Evolutionary conservation across 2,113 vertebrate species (phyloP), one percentile per base, ranked within the genome.

Genomic region (Arenaria interpres): DNA sequence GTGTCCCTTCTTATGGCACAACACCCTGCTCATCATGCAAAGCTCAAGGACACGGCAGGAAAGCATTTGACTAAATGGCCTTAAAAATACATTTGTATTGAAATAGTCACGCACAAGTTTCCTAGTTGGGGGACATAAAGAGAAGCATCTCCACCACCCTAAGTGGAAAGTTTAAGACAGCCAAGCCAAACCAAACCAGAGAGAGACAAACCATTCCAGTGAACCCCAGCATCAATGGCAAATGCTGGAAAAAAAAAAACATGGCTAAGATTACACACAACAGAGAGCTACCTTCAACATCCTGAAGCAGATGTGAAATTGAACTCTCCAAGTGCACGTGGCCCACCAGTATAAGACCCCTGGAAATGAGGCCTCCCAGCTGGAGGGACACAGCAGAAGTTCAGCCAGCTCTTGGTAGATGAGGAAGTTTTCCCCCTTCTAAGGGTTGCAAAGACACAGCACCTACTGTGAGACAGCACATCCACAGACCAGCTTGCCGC

Each of bases 291-390:
- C 48, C 45, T 45, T 75, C 66, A 33, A 1, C 28, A 71, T n/a
- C 33, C 48, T n/a, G 8, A 87, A 68, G 20, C 0, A 0, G 14
- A 72, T 9, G 7, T 25, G 22, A 86, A 84, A 77, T 19, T 9
- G 72, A 60, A 48, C 30, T 74, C 16, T 33, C 15, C 0, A 0
- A 66, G 32, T 5, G 11, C 0, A 0, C 7, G 6, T 4, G 11
- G 37, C 54, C 71, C 16, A 41, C 18, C 24, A 50, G 14, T 2
- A 53, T 12, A 81, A 67, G 83, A 32, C 6, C 45, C 14, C 22
- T 1, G 1, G 35, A 89, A 87, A 88, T 30, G 13, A 39, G 13
- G 19, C n/a, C 37, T 88, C 16, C 20, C 45, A 53, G 45, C 1
- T 64, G 66, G 56, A 53, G 32, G 32, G 14, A n/a, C 57, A 27